Conservation (phyloP, 2,888 invertebrate species). For the Auanema freiburgensis region DNA sequence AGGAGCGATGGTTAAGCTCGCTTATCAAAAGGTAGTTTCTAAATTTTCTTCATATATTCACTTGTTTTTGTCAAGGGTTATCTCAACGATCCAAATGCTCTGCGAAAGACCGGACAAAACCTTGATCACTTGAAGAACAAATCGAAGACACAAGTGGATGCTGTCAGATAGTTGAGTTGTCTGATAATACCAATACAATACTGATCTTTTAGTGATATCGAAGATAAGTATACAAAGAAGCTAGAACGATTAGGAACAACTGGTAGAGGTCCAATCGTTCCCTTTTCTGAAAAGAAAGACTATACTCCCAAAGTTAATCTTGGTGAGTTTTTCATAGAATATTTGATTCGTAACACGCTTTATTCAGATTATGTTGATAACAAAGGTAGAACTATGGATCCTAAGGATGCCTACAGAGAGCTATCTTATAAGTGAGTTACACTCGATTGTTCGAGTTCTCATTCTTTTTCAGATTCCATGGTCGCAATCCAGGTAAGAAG, state of each 20-base stretch:
- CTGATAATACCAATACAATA: not conserved
- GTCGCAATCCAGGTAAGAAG: conserved; percentile 97
- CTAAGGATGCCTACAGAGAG: conserved; percentile 87
- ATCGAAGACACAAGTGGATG: conserved; percentile 47
- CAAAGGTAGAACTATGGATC: conserved; percentile 84
- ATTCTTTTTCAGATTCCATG: conserved; percentile 87
- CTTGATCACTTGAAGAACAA: conserved; percentile 57
- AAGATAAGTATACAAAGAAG: conserved; percentile 64
- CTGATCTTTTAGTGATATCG: conserved; percentile 59
- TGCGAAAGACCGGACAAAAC: conserved; percentile 34
- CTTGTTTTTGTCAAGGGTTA: conserved; percentile 27
- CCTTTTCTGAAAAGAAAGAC: conserved; percentile 60
- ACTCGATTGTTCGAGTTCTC: not conserved
- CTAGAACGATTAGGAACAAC: conserved; percentile 61
- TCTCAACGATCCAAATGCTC: conserved; percentile 39
- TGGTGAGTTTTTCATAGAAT: not conserved
- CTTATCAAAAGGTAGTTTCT: conserved; percentile 43
- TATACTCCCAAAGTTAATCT: conserved; percentile 66
- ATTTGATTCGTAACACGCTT: not conserved
- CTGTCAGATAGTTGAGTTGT: conserved; percentile 47
- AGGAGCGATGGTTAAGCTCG: conserved; percentile 58
- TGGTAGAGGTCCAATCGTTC: conserved; percentile 55
- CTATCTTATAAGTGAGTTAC: conserved; percentile 65
- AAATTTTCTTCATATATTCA: not conserved
- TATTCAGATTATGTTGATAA: conserved; percentile 84